Evolutionary conservation across 2,888 invertebrate genomes (phyloP).

Genomic region (Encarsia formosa): DNA sequence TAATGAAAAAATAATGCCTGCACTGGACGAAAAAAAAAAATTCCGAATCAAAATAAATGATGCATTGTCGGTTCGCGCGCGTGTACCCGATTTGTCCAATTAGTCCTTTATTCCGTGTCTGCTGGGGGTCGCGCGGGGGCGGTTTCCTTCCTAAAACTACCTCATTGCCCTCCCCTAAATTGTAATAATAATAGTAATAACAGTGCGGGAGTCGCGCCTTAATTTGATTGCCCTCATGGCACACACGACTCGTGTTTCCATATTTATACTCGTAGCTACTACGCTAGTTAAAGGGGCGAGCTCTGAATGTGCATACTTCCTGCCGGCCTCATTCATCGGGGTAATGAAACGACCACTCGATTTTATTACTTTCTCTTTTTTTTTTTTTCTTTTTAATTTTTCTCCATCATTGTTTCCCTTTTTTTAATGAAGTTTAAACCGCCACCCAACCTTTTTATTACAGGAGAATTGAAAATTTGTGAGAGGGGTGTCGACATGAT

Average conservation of each 20-base stretch:
- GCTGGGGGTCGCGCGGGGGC: no score
- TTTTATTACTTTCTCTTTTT: not conserved
- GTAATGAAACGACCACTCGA: not conserved
- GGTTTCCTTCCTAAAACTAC: no score
- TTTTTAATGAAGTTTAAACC: no score
- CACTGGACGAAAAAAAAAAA: not conserved
- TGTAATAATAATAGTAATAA: not conserved
- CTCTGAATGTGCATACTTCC: not conserved
- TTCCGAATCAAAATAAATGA: not conserved
- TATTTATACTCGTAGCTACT: no score
- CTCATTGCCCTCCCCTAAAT: no score
- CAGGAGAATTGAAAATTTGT: no score
- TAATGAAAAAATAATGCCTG: no score
- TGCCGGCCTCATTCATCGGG: not conserved
- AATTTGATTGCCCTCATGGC: not conserved
- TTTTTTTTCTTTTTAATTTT: not conserved
- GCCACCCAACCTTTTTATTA: no score
- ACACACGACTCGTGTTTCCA: no score
- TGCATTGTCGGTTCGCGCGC: not conserved
- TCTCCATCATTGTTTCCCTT: no score
- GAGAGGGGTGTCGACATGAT: no score
- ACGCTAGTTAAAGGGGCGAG: no score
- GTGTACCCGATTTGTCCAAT: not conserved
- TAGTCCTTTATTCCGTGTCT: constrained; percentile 4
- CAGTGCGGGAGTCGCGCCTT: not conserved